Base-by-base conservation (phyloP, 2,888 invertebrate genomes). In the Drosophila monieri region DNA sequence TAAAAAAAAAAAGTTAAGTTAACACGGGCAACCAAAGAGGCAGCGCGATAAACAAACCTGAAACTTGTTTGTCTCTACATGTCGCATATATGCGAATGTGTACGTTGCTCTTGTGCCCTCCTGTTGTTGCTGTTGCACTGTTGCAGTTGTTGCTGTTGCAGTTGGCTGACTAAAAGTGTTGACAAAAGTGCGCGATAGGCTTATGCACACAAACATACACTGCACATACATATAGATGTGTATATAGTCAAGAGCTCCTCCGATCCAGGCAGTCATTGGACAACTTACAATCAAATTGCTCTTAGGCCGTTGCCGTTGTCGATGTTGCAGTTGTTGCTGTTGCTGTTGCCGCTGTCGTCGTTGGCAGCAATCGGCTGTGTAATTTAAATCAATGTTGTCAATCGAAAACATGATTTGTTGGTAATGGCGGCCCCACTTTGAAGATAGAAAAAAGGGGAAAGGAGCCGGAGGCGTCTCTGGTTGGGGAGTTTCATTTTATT, bases 311-410 rank as follows among this genome's bases (percentile, higher is more conserved):
- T 67, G 77, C 67, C 57, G 69, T 68, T 58, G 76, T 64, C 67
- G 70, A 54, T 51, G 55, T 53, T 52, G 55, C 66, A 54, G 61
- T 59, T 59, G 56, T 47, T 39, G 60, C 54, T 69, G 74, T 73
- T 84, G 78, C 71, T 58, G 75, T 73, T 76, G 66, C 58, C 51
- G 75, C 46, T 76, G 69, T 69, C 64, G 64, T 66, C 68, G 64
- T 61, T 75, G 79, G 79, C 84, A 80, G 79, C 85, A 88, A 85
- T 87, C 76, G 86, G 73, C 81, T 85, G 79, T 89, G 88, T 88
- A 89, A 89, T 89, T 89, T 85, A 88, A 90, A 89, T 89, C 90
- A 89, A 84, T 85, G 88, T 88, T 89, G 89, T 89, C 89, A 89
- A 90, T 89, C 90, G 86, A 78, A 88, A 88, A 85, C 89, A 88